Conservation (phyloP, 2,113 vertebrate genomes). For the Entelurus aequoreus region DNA sequence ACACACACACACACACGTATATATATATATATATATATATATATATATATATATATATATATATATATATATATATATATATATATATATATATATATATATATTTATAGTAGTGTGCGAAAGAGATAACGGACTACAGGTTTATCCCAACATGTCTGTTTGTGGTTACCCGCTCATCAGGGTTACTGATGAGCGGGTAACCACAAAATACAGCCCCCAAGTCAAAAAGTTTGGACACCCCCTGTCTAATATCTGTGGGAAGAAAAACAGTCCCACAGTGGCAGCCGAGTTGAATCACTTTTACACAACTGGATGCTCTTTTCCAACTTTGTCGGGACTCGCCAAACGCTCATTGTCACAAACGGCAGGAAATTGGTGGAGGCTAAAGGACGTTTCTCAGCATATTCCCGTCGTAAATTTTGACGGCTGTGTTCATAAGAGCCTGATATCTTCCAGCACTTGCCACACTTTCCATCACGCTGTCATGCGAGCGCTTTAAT, state of each 20-base stretch:
- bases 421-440: conserved; percentile 29
- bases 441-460: conserved; percentile 23
- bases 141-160: too few species aligned
- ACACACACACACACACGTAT: too few species aligned
- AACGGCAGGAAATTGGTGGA: conserved; percentile 12
- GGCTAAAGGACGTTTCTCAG: conserved; percentile 28
- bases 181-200: too few species aligned
- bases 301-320: conserved; percentile 21
- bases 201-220: background rate
- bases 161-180: too few species aligned
- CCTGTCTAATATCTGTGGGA: conserved; percentile 39
- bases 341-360: background rate
- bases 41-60: too few species aligned
- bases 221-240: conserved; percentile 10
- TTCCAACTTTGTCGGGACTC: conserved; percentile 9
- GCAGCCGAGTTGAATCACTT: conserved; percentile 14
- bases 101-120: too few species aligned
- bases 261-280: conserved; percentile 37
- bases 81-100: too few species aligned
- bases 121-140: too few species aligned
- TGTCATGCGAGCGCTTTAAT: conserved; percentile 46
- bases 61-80: too few species aligned
- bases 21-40: too few species aligned
- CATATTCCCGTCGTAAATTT: conserved; percentile 30
- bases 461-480: conserved; percentile 35